Evolutionary conservation across 2,113 vertebrate species (phyloP).

Genomic region (Ovibos moschatus): DNA sequence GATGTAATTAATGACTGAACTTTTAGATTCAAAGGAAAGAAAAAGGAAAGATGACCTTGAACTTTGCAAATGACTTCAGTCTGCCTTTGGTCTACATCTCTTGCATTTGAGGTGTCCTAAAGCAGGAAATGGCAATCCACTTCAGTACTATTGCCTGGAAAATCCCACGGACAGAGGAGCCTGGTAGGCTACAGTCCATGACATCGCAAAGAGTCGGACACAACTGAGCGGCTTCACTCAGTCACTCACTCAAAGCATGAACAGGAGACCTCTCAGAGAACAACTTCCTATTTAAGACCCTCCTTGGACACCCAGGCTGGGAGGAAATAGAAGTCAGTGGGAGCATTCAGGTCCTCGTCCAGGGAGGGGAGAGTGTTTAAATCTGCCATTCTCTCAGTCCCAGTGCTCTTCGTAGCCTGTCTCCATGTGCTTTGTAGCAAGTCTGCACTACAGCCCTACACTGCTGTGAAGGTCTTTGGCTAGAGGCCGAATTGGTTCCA

Average conservation of each 20-base stretch:
- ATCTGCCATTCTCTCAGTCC: not conserved
- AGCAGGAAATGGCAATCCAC: not conserved
- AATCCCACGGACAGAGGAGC: no score
- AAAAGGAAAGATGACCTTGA: conserved; percentile 36
- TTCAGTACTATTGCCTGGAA: no score
- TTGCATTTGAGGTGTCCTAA: not conserved
- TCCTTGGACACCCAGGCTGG: not conserved
- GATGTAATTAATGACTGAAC: conserved; percentile 60
- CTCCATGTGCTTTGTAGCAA: not conserved
- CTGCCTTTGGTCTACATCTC: not conserved
- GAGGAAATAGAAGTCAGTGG: not conserved
- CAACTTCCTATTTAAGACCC: not conserved
- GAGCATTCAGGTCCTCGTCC: not conserved
- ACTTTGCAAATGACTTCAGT: conserved; percentile 28
- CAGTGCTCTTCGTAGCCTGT: not conserved
- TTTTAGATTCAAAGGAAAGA: conserved; percentile 13
- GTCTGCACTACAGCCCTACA: not conserved
- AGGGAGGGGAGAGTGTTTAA: not conserved
- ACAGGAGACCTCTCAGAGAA: not conserved
- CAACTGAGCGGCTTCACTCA: no score
- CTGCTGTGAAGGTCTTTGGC: not conserved
- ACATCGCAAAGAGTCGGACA: rapidly evolving
- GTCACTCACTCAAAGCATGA: no score
- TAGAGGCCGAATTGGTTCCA: not conserved
- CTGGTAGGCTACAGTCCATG: no score